Percentiles rank a stretch among this genome's conserved stretches.
These are phyloP conservation scores for Aquatica leii DNA, from an alignment of 2,888 invertebrate species.

Conservation along the genomic window DNA sequence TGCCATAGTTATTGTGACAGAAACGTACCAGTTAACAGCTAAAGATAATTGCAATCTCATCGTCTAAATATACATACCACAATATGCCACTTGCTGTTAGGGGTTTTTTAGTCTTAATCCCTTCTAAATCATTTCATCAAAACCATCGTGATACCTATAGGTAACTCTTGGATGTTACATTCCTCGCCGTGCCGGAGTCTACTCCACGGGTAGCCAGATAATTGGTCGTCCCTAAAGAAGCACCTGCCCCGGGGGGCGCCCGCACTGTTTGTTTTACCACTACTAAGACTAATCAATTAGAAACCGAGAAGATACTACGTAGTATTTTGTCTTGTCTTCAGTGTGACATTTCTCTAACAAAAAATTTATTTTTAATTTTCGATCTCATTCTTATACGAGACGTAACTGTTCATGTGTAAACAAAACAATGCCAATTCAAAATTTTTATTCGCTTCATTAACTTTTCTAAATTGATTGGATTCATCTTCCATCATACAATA, in stretches of 20 bases:
- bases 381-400: no score
- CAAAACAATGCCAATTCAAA: no score
- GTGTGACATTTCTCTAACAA: no score
- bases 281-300: conserved; percentile 46
- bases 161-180: conserved; percentile 32
- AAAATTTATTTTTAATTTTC: no score
- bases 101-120: conserved; percentile 9
- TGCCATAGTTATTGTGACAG: not conserved
- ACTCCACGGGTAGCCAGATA: conserved; percentile 53
- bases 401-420: no score
- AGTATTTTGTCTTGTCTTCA: conserved; percentile 18
- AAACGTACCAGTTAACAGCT: no score
- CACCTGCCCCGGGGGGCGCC: conserved; percentile 53
- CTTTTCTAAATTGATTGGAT: no score
- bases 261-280: conserved; percentile 51
- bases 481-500: no score
- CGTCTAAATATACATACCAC: no score
- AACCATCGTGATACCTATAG: conserved; percentile 34
- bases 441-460: no score
- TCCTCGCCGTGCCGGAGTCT: conserved; percentile 53
- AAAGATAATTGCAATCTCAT: no score
- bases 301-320: conserved; percentile 26
- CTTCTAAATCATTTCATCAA: conserved; percentile 43
- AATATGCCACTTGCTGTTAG: conserved; percentile 4
- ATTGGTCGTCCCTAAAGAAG: conserved; percentile 55